Conservation (phyloP, 2,888 invertebrate species). For the Coelogynopora nodosa region DNA sequence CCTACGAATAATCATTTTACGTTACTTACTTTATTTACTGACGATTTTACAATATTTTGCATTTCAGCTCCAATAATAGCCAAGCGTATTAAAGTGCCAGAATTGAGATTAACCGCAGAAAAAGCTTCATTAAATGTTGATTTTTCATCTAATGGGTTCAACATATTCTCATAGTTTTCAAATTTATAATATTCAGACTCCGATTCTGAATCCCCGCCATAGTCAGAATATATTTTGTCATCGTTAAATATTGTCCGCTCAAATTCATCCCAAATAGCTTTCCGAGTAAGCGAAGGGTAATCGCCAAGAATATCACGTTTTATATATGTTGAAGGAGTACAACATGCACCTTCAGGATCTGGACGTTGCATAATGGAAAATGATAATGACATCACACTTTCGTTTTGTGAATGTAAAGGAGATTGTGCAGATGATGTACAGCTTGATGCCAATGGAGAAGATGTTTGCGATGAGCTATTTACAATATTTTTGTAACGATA, state of each 20-base stretch:
- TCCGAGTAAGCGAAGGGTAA: not conserved
- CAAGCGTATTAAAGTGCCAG: slow-evolving; percentile 16
- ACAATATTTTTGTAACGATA: not conserved
- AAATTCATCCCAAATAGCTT: not conserved
- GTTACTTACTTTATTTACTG: too few species aligned
- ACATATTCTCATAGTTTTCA: not conserved
- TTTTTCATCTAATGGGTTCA: not conserved
- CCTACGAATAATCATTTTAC: too few species aligned
- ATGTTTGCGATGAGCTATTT: not conserved
- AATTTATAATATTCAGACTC: not conserved
- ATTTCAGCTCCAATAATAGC: slow-evolving; percentile 33
- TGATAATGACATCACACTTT: too few species aligned
- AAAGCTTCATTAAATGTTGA: not conserved
- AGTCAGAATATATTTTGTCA: slow-evolving; percentile 14
- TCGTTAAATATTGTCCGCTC: not conserved
- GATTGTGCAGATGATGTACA: not conserved
- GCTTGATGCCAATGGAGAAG: slow-evolving; percentile 1
- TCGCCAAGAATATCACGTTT: not conserved
- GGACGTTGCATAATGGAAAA: not conserved
- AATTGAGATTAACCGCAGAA: slow-evolving; percentile 11
- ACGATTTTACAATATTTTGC: slow-evolving; percentile 37
- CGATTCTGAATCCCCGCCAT: not conserved
- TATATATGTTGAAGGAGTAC: not conserved
- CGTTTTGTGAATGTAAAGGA: too few species aligned
- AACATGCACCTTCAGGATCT: slow-evolving; percentile 33